phyloP scores from a whole-genome alignment of 2,113 vertebrate species.

The Amblyornis subalaris region DNA sequence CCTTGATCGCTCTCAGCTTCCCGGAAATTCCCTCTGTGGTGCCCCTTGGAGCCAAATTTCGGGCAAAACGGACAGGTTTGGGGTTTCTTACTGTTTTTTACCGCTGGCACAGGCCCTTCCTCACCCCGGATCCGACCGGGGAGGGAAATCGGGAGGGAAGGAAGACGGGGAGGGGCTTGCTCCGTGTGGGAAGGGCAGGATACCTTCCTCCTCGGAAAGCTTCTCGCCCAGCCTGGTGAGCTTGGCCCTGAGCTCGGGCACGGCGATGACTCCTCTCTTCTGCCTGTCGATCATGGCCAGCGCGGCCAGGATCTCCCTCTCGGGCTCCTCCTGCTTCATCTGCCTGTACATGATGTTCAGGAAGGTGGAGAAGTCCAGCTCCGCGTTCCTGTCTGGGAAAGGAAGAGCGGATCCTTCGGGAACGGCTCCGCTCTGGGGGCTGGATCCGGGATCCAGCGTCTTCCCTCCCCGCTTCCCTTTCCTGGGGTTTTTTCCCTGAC shows the following conservation, averaged over 20 bases:
- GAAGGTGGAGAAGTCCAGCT: conserved; percentile 95
- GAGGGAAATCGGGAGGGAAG: not conserved
- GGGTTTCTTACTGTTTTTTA: fast-evolving
- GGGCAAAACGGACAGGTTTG: not conserved
- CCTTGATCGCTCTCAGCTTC: not conserved
- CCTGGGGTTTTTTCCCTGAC: no score
- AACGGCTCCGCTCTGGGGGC: fast-evolving
- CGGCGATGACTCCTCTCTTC: conserved; percentile 81
- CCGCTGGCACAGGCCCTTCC: not conserved
- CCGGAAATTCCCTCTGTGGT: not conserved
- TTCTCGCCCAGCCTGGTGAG: conserved; percentile 89
- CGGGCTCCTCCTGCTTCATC: conserved; percentile 87
- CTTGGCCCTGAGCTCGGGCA: conserved; percentile 83
- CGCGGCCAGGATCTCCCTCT: conserved; percentile 86
- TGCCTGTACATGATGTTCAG: conserved; percentile 92
- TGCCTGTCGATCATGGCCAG: conserved; percentile 89
- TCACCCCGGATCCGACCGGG: not conserved
- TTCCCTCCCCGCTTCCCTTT: fast-evolving
- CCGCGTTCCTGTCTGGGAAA: conserved; percentile 74
- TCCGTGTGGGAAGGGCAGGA: not conserved
- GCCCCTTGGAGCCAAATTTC: not conserved
- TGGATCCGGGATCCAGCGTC: not conserved
- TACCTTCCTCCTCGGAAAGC: conserved; percentile 89
- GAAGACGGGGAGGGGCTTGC: not conserved
- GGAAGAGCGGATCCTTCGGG: not conserved